These are phyloP conservation scores for Herpetotheres cachinnans DNA, from an alignment of 2,113 vertebrate genomes.

Conservation along the genomic window DNA sequence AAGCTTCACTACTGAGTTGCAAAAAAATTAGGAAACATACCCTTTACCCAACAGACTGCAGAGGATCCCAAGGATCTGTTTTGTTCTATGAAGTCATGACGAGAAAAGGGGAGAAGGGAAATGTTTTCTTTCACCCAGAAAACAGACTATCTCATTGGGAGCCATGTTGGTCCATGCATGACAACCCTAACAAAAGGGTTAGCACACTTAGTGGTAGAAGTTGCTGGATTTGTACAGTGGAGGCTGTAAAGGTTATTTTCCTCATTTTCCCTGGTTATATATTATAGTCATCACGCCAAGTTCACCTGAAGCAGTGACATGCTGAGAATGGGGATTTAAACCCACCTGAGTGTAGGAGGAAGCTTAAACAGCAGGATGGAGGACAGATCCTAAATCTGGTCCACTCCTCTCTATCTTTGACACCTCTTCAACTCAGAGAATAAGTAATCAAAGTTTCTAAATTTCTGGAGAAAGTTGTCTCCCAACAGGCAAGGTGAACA, in stretches of 20 bases:
- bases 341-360: background rate
- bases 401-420: background rate
- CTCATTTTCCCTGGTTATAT: background rate
- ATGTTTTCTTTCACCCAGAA: conserved; percentile 50
- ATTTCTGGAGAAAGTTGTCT: background rate
- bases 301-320: background rate
- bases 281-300: background rate
- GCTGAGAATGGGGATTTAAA: conserved; percentile 23
- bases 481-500: background rate
- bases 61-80: conserved; percentile 43
- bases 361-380: background rate
- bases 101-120: background rate
- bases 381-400: background rate
- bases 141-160: conserved; percentile 1
- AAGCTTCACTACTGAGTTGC: conserved; percentile 57
- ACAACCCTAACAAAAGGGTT: background rate
- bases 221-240: background rate
- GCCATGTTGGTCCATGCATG: background rate
- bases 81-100: conserved; percentile 42
- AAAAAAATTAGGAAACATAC: conserved; percentile 61
- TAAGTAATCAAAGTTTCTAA: background rate
- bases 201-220: background rate
- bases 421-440: background rate
- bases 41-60: conserved; percentile 48
- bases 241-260: background rate